Conservation (phyloP, 1,140 invertebrate genomes). For the Drosophila insularis region DNA sequence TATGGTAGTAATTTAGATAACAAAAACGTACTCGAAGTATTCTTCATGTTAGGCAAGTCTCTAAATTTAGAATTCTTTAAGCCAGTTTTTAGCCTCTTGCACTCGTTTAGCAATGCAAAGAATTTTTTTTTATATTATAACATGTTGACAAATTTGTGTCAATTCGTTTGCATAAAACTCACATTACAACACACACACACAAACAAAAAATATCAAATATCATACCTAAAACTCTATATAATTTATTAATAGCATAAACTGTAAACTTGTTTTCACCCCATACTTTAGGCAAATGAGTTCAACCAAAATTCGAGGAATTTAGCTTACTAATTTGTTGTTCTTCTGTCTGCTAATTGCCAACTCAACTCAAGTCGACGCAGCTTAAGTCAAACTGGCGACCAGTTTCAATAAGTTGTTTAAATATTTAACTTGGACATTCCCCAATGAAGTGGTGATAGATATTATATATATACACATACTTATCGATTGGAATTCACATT, state of each 20-base stretch:
- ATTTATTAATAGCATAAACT: conserved; percentile 29
- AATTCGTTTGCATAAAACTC: conserved; percentile 1
- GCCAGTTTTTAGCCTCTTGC: not conserved
- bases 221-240: not conserved
- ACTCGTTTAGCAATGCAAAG: conserved; percentile 1
- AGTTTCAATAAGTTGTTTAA: conserved; percentile 13
- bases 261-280: conserved; percentile 52
- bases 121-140: not conserved
- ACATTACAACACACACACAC: not conserved
- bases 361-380: not conserved
- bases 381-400: not conserved
- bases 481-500: conserved; percentile 9
- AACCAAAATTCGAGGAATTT: conserved; percentile 65
- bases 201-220: conserved; percentile 8
- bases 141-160: conserved; percentile 11
- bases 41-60: conserved; percentile 37
- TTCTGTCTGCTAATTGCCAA: conserved; percentile 14
- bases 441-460: not conserved
- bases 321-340: conserved; percentile 50
- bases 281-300: conserved; percentile 52
- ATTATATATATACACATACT: not conserved
- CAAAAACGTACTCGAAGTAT: not conserved
- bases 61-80: conserved; percentile 35
- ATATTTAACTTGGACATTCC: conserved; percentile 14
- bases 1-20: conserved; percentile 24